Base-by-base conservation (phyloP, 2,797 vertebrate genomes). In the Sylvilagus floridanus region DNA sequence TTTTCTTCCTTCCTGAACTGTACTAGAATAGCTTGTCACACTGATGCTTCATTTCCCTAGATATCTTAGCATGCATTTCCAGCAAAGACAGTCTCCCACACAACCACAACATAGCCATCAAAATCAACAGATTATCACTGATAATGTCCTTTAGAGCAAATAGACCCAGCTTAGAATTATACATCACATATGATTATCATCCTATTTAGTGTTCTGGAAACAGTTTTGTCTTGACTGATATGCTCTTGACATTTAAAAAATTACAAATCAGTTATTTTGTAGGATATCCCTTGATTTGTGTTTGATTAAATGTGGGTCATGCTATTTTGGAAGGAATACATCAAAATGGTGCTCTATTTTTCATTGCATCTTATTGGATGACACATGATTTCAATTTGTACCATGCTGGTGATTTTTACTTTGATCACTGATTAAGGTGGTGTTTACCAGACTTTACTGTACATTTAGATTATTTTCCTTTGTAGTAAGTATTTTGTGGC, bases 381-480 rank as follows among this genome's bases (percentile, higher is more conserved):
- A 26, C 50, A 35, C 52, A 21, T 88, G 19, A 68, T 93, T 95
- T 95, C 21, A 79, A 7, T 79, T 93, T 83, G 35, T 92, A n/a
- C 17, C 9, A 32, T 35, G 19, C 14, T 84, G 62, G n/a, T 69
- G 52, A 79, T 69, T 22, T 11, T 88, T 57, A 63, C 24, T 86
- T 66, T 42, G 75, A 71, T 84, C 24, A 88, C 71, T 85, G 63
- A 79, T 83, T 87, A 87, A 90, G 54, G 24, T 84, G 52, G 7
- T 88, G 4, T 68, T 42, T 78, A 6, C 17, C 28, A 77, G 28
- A 37, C 37, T 72, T 82, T 62, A 42, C 24, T 79, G 3, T 82
- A 82, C 91, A 92, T 30, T 69, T 73, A 69, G 28, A 37, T 21
- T 79, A 0, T 93, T 93, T 95, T 88, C n/a, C n/a, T 94, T 93